These are phyloP conservation scores for Brachyopa scutellaris DNA, from an alignment of 2,888 invertebrate species.

Conservation along the genomic window DNA sequence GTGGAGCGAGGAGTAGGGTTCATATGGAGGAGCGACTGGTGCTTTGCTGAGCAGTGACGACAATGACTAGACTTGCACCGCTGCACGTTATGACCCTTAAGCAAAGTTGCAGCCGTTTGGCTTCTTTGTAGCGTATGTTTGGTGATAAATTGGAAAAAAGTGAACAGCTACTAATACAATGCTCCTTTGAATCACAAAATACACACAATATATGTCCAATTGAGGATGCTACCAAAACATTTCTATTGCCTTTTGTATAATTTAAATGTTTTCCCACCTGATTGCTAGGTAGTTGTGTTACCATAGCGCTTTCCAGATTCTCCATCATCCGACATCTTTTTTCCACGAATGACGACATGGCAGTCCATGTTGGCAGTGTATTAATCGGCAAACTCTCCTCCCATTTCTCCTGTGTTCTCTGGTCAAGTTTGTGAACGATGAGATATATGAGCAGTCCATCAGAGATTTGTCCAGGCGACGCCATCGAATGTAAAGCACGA, in stretches of 20 bases:
- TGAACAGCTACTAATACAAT: slow-evolving; percentile 32
- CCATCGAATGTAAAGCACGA: slow-evolving; percentile 18
- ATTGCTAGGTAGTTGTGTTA: slow-evolving; percentile 23
- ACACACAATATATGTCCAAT: slow-evolving; percentile 10
- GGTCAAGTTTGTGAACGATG: slow-evolving; percentile 2
- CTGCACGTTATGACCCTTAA: slow-evolving; percentile 51
- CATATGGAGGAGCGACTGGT: slow-evolving; percentile 63
- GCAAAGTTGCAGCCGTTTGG: slow-evolving; percentile 50
- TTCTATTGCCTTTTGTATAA: slow-evolving; percentile 16
- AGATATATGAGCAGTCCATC: slow-evolving; percentile 21
- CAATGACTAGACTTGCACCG: slow-evolving; percentile 60
- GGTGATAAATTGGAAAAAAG: slow-evolving; percentile 26
- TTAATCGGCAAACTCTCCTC: not conserved
- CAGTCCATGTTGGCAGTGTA: slow-evolving; percentile 11
- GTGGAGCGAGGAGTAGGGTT: not conserved
- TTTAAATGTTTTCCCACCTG: slow-evolving; percentile 31
- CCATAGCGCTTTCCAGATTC: slow-evolving; percentile 25
- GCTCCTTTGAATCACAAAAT: slow-evolving; percentile 25
- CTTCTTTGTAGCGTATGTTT: slow-evolving; percentile 33
- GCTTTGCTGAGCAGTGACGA: slow-evolving; percentile 53
- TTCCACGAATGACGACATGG: slow-evolving; percentile 27
- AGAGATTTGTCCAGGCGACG: not conserved
- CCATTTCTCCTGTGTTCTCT: slow-evolving; percentile 26
- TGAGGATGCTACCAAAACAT: slow-evolving; percentile 20
- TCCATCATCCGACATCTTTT: slow-evolving; percentile 28